Base-by-base conservation (phyloP, 2,113 vertebrate species). In the Catharus fuscescens region DNA sequence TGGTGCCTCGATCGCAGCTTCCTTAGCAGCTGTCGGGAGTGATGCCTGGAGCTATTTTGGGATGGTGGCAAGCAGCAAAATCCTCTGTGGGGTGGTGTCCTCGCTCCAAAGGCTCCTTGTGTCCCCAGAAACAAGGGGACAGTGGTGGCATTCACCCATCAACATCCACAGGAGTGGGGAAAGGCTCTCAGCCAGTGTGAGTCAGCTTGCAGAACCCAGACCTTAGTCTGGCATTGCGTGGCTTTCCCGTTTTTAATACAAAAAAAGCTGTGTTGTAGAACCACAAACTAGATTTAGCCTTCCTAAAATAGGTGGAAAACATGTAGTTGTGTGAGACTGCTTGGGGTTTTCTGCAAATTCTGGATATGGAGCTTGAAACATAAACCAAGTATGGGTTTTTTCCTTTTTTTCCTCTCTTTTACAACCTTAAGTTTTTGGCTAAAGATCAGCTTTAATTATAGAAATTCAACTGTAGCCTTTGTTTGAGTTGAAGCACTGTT, bases 61-160 rank as follows among this genome's bases (percentile, higher is more conserved):
- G 80, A 66, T 24, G 83, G 64, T 14, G 36, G 65, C 8, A 4
- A 69, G 79, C 20, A 16, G 57, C 1, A 2, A 36, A 36, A 36
- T 36, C 34, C 8, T 36, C 34, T 4, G 53, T 21, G 45, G 17
- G 16, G 45, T 2, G 6, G 3, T 47, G 80, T 53, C 53, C 70
- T 84, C 2, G 0, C 38, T 56, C 64, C 38, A 14, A 40, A 19
- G 25, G 36, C 36, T 54, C 45, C 40, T 79, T 1, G 3, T 10
- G 13, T 31, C 78, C 53, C 38, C 62, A 42, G 18, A 6, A 70
- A 42, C 3, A 1, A n/a, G 56, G 67, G 73, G 42, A 47, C 2
- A 2, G n/a, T 0, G 5, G 2, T 42, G 45, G 7, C 65, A 87
- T 34, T 67, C 66, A 38, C 16, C 50, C 42, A 0, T 9, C 14